Evolutionary conservation across 2,888 invertebrate genomes (phyloP).

Genomic region (Oegoconia quadripuncta): DNA sequence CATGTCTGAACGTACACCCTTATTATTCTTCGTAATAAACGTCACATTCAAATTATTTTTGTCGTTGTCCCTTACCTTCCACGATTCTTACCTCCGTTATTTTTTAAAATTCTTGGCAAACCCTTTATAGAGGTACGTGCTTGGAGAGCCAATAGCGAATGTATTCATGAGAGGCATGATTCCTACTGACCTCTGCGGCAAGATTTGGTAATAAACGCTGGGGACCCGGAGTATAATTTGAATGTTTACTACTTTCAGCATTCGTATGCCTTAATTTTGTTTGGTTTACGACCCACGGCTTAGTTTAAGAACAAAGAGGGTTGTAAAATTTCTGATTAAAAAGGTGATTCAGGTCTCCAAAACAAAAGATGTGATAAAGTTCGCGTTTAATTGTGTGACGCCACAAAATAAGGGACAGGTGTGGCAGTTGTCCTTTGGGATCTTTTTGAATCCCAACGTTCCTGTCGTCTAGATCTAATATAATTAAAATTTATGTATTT

Average conservation of each 20-base stretch:
- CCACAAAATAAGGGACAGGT: too few species aligned
- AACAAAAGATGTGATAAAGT: neutral
- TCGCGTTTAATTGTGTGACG: too few species aligned
- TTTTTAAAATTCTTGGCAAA: constrained; percentile 31
- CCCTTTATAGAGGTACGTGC: constrained; percentile 36
- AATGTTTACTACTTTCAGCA: constrained; percentile 34
- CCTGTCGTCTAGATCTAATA: too few species aligned
- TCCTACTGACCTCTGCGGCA: constrained; percentile 33
- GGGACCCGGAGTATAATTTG: constrained; percentile 35
- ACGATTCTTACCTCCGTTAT: neutral
- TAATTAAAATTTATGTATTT: too few species aligned
- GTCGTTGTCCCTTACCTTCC: too few species aligned
- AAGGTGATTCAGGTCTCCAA: constrained; percentile 1
- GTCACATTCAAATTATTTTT: neutral
- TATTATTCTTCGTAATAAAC: too few species aligned
- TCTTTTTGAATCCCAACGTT: too few species aligned
- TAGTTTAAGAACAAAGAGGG: constrained; percentile 10
- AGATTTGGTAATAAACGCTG: constrained; percentile 39
- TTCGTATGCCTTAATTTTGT: constrained; percentile 30
- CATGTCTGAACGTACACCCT: too few species aligned
- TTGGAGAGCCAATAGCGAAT: constrained; percentile 30
- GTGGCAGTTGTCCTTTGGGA: too few species aligned
- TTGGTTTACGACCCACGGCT: constrained; percentile 20
- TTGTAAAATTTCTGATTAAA: constrained; percentile 14
- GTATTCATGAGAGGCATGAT: constrained; percentile 43